Evolutionary conservation across 1,140 invertebrate species (phyloP).

Genomic region (Drosophila punjabiensis): DNA sequence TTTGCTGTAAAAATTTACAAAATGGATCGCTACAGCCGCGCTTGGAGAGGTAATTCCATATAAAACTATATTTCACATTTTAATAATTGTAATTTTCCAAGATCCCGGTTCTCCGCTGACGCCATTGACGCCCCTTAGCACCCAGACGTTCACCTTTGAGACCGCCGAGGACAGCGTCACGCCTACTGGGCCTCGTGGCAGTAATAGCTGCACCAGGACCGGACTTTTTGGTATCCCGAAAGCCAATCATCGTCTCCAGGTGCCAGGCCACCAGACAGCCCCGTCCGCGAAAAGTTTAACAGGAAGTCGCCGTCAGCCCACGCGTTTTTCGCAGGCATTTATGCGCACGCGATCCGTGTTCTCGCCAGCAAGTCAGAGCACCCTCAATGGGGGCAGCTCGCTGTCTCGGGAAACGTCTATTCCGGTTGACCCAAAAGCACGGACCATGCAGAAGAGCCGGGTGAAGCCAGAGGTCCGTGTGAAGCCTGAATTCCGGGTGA

Average conservation of each 20-base stretch:
- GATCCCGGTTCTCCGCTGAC: slow-evolving; percentile 62
- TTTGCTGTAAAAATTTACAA: slow-evolving; percentile 7
- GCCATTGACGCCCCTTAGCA: slow-evolving; percentile 55
- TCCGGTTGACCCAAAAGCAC: not conserved
- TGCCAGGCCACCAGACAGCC: slow-evolving; percentile 9
- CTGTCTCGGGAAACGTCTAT: not conserved
- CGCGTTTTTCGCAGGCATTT: slow-evolving; percentile 53
- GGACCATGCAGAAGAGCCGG: not conserved
- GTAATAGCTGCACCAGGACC: not conserved
- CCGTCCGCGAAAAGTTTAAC: not conserved
- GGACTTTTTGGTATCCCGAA: slow-evolving; percentile 14
- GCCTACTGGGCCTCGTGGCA: slow-evolving; percentile 4
- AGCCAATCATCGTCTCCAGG: slow-evolving; percentile 3
- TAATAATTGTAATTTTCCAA: slow-evolving; percentile 12
- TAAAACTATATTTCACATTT: not conserved
- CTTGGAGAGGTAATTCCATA: slow-evolving; percentile 55
- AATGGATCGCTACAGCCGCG: slow-evolving; percentile 68
- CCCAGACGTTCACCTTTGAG: slow-evolving; percentile 57
- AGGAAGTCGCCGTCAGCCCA: not conserved
- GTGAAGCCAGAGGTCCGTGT: slow-evolving; percentile 4
- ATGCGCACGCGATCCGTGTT: slow-evolving; percentile 61
- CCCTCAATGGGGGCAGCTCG: not conserved
- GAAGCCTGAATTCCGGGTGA: slow-evolving; percentile 4
- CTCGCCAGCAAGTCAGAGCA: slow-evolving; percentile 51
- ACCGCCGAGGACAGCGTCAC: slow-evolving; percentile 3